Base-by-base conservation (phyloP, 2,888 invertebrate species). In the Nephrotoma appendiculata region DNA sequence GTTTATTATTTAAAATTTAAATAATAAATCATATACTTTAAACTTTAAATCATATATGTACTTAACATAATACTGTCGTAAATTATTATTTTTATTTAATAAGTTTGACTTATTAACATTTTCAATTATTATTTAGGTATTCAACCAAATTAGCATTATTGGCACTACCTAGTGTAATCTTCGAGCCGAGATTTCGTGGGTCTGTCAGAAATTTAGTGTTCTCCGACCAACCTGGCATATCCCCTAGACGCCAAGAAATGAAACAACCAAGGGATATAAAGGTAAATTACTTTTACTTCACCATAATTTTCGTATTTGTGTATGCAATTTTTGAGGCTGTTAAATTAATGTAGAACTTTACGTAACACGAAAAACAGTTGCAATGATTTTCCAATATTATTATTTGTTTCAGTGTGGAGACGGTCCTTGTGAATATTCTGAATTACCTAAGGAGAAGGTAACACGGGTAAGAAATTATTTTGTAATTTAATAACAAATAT, bases 141-240 rank as follows among this genome's bases (percentile, higher is more conserved):
- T 96, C 96, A 90, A 95, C 96, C 88, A 97, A 97, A 92, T 92
- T 98, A 89, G 96, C 96, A 11, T 93, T 96, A 86, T 92, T 98
- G 87, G 97, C 98, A 0, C 92, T 98, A 88, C 98, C 98, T 3
- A 97, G 97, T 88, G 98, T 97, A 87, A 96, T 98, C 89, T 98
- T 98, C 91, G 98, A 98, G 92, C 98, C 98, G 2, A 94, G 97
- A 89, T 98, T 98, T 92, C 94, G 96, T 57, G 99, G 98, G 0
- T 94, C 96, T 48, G 96, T 99, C 41, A 93, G 98, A 87, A 99
- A 99, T 92, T 93, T 99, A 89, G 96, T 98, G 88, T 97, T 97
- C 92, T 96, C 96, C 41, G 97, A 97, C 90, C 94, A 95, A 86
- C 96, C 96, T 52, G 96, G 95, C 15, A 95, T 95, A 88, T 93